Evolutionary conservation across 2,888 invertebrate species (phyloP).

Genomic region (Dromius quadrimaculatus): DNA sequence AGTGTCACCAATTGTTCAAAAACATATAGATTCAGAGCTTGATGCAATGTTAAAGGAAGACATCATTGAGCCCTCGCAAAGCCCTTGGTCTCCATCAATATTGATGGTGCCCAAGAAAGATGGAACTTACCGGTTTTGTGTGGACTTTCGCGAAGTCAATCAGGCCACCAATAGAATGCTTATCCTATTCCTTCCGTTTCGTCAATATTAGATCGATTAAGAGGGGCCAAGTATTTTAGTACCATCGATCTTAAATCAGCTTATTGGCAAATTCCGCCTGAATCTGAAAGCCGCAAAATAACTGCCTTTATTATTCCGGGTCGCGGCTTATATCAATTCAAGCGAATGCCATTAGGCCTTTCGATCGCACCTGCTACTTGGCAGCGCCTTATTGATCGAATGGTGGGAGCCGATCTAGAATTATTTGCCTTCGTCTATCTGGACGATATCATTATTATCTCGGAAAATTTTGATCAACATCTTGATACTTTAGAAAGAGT

Average conservation of each 20-base stretch:
- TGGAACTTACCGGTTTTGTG: conserved; percentile 56
- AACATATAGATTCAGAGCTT: conserved; percentile 55
- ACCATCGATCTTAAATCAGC: conserved; percentile 56
- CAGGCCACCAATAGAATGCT: conserved; percentile 56
- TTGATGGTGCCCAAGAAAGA: conserved; percentile 54
- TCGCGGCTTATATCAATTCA: conserved; percentile 3
- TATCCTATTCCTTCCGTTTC: conserved; percentile 56
- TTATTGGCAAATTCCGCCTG: conserved; percentile 56
- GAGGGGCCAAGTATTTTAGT: conserved; percentile 56
- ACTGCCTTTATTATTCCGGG: conserved; percentile 58
- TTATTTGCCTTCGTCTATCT: conserved; percentile 5
- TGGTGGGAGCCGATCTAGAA: conserved; percentile 22
- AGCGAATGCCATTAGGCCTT: conserved; percentile 17
- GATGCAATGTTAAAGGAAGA: conserved; percentile 59
- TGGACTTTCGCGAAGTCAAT: conserved; percentile 59
- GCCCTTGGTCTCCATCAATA: conserved; percentile 56
- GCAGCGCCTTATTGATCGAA: conserved; percentile 20
- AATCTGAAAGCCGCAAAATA: conserved; percentile 44
- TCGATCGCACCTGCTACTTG: no score
- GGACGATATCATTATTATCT: conserved; percentile 15
- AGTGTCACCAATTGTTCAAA: neutral
- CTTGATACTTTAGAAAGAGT: neutral
- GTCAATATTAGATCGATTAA: conserved; percentile 56
- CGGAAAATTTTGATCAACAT: conserved; percentile 6
- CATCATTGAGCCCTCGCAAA: conserved; percentile 58